Base-by-base conservation (phyloP, 2,797 vertebrate genomes). In the Arrhamphus sclerolepis region DNA sequence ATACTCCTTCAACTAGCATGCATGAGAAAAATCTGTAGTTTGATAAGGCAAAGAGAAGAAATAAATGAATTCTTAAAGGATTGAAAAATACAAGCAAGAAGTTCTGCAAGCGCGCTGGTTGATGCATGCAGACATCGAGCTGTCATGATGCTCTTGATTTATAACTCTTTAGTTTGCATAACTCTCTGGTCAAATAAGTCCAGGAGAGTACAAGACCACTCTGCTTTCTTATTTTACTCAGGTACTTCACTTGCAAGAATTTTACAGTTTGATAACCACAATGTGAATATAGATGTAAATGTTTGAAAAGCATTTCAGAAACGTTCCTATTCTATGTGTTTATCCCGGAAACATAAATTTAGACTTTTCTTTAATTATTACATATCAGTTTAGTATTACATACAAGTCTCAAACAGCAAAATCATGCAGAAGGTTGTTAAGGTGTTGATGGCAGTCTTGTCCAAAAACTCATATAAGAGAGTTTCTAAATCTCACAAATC, bases 101-200 rank as follows among this genome's bases (percentile, higher is more conserved):
- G 34, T 0, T 4, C 13, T 14, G 34, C 34, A 38, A 38, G 1
- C 16, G 21, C 51, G 26, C 40, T 8, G n/a, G 40, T 41, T 41
- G 4, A 20, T 31, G 7, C 28, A 17, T 20, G 16, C 21, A 24
- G 11, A 34, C 21, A 10, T 21, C 11, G 10, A 9, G 31, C 1
- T 19, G 8, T 43, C 20, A 20, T 75, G 56, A 20, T 75, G 56
- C 58, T 70, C 72, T 62, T 62, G 65, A 28, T 52, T 57, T 43
- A 16, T 20, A 3, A 20, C 41, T 10, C 31, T 38, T 3, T 38
- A 16, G 13, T 14, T 5, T 38, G 11, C 34, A 5, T 13, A 38
- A 38, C 29, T 29, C 31, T 44, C 62, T 34, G 26, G 28, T 21
- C 26, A 19, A 13, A 9, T 18, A 8, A 17, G 11, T 34, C 14